Evolutionary conservation across 2,797 vertebrate species (phyloP), one percentile per base, ranked within the genome.

Genomic region (Gephyroberyx darwinii): DNA sequence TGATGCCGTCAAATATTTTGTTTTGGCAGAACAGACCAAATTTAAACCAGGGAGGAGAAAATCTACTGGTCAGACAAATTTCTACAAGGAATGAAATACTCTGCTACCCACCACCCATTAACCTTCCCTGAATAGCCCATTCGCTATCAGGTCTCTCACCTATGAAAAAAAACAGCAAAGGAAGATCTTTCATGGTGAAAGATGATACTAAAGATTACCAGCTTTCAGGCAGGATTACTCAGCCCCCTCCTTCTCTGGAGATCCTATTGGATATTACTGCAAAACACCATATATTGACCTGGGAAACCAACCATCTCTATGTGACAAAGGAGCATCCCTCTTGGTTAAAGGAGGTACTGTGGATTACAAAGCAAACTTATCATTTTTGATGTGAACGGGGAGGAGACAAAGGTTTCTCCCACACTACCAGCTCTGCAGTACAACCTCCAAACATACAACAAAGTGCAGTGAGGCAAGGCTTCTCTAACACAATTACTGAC

Each of bases 401-500:
- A 71, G 2, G 26, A 77, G 43, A 13, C 43, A 13, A 45, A 19
- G 65, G 65, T 75, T 86, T 74, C 67, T 80, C 84, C 70, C 68
- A 64, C 66, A 43, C 37, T 62, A 60, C 2, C 39, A 20, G 51
- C 67, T 78, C n/a, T 19, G 64, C 17, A 76, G 55, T 45, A 63
- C 62, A 69, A 58, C 35, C 59, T 74, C 57, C 64, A 81, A 84
- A 85, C 63, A 69, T 41, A 74, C 52, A 69, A 52, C 66, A 50
- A 72, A 71, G 73, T 56, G 65, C 75, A 74, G 59, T 2, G 50
- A 65, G 81, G 74, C 78, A 35, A 39, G 19, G 51, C 55, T 54
- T 61, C 71, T 78, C 77, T 69, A 86, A 84, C 78, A 69, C 63
- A 87, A 81, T 89, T 81, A 88, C 79, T 22, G 68, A 81, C 71